A percentile compares a stretch with the other conserved stretches of the same genome.
Evolutionary conservation across 2,797 vertebrate genomes (phyloP).

Genomic region (Anguilla marmorata): DNA sequence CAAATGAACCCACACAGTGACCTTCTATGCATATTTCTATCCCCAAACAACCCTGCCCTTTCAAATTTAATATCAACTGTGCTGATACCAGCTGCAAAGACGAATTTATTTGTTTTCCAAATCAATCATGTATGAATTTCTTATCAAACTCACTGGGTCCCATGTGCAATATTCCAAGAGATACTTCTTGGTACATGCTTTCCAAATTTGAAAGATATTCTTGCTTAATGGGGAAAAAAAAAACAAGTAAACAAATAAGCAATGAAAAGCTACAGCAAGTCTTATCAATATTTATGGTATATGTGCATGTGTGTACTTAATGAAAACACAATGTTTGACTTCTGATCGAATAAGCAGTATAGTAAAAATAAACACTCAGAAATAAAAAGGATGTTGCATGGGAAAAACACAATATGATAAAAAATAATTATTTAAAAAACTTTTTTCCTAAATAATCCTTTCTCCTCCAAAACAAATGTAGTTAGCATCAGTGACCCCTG

Average conservation of each 20-base stretch:
- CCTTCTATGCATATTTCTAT: conserved; percentile 48
- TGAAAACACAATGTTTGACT: too few relatives aligned
- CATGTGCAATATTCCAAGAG: conserved; percentile 56
- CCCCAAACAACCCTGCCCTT: conserved; percentile 39
- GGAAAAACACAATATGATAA: background rate
- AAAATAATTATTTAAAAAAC: too few relatives aligned
- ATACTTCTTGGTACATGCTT: background rate
- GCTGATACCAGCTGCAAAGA: conserved; percentile 55
- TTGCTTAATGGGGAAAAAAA: conserved; percentile 7
- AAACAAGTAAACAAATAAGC: conserved; percentile 1
- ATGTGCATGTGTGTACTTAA: background rate
- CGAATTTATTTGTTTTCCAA: conserved; percentile 67
- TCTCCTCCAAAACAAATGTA: too few relatives aligned
- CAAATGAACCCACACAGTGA: conserved; percentile 26
- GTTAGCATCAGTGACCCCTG: too few relatives aligned
- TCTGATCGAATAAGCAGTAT: background rate
- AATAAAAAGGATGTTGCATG: background rate
- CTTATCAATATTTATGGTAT: background rate
- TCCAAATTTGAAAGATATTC: background rate
- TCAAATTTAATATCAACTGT: conserved; percentile 58
- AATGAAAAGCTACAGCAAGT: background rate
- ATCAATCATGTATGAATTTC: conserved; percentile 64
- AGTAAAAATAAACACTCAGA: background rate
- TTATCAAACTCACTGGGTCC: conserved; percentile 53
- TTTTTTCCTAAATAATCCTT: too few relatives aligned